A percentile compares a stretch with the other conserved stretches of the same genome.
Conservation (phyloP, 2,888 invertebrate species). For the Parapristionchus giblindavisi region DNA sequence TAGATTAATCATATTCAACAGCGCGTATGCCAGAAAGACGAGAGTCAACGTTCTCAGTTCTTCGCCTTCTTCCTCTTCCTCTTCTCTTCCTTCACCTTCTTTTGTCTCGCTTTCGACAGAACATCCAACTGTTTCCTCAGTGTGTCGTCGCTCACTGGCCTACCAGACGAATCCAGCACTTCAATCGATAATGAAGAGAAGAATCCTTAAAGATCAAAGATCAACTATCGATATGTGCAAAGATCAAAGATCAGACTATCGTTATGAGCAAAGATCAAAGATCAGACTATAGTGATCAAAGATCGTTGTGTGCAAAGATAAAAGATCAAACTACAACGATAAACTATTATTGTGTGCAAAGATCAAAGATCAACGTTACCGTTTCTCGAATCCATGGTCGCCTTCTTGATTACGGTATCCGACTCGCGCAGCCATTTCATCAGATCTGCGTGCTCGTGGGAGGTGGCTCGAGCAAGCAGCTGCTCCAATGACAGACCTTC, state of each 20-base stretch:
- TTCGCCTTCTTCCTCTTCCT: constrained; percentile 23
- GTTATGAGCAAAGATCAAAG: neutral
- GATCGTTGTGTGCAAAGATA: too few species aligned
- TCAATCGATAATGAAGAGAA: constrained; percentile 14
- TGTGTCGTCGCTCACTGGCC: constrained; percentile 12
- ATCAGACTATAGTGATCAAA: neutral
- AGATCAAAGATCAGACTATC: constrained; percentile 11
- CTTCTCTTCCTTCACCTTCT: constrained; percentile 18
- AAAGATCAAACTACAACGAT: neutral
- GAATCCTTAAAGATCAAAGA: constrained; percentile 4
- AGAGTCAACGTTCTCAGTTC: too few species aligned
- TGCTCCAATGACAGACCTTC: constrained; percentile 39
- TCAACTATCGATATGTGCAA: neutral
- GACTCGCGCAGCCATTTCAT: constrained; percentile 40
- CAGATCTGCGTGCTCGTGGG: constrained; percentile 42
- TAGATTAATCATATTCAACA: too few species aligned
- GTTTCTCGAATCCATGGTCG: constrained; percentile 4
- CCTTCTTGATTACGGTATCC: constrained; percentile 1
- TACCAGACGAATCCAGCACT: constrained; percentile 12
- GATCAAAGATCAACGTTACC: neutral
- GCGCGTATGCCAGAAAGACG: too few species aligned
- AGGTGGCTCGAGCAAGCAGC: constrained; percentile 41
- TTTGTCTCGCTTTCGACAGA: neutral
- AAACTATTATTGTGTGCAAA: neutral
- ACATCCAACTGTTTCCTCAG: constrained; percentile 33